Evolutionary conservation across 1,140 invertebrate species (phyloP).

Genomic region (Eumeta japonica): DNA sequence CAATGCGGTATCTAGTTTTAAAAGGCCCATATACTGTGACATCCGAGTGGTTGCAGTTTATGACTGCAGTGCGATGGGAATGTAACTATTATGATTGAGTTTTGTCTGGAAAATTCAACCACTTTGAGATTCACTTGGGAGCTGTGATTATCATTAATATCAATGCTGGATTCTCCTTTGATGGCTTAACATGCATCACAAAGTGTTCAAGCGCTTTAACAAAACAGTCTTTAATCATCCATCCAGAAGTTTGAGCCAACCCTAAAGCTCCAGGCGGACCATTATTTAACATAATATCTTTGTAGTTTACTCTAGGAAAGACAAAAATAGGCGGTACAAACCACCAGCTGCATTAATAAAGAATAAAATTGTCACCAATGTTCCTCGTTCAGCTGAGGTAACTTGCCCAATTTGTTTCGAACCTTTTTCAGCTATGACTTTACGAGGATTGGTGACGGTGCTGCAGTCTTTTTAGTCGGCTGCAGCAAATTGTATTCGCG

Average conservation of each 20-base stretch:
- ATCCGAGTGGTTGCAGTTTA: conserved; percentile 47
- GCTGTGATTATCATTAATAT: conserved; percentile 6
- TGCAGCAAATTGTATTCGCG: too few relatives aligned
- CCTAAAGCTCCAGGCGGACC: neutral
- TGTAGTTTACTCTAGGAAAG: conserved; percentile 15
- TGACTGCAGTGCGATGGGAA: conserved; percentile 40
- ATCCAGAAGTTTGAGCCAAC: neutral
- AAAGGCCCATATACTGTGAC: too few relatives aligned
- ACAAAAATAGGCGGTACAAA: conserved; percentile 13
- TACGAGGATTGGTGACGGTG: conserved; percentile 11
- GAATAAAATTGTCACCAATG: too few relatives aligned
- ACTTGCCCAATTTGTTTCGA: too few relatives aligned
- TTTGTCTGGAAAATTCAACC: conserved; percentile 16
- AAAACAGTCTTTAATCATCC: conserved; percentile 2
- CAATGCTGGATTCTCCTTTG: neutral
- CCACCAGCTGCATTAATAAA: conserved; percentile 12
- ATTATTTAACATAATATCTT: conserved; percentile 9
- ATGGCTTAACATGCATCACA: neutral
- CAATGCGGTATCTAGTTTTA: too few relatives aligned
- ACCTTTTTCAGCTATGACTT: too few relatives aligned
- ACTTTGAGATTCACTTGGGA: conserved; percentile 13
- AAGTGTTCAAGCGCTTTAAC: neutral
- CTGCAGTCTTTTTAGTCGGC: conserved; percentile 15
- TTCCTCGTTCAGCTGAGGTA: too few relatives aligned
- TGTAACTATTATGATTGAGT: conserved; percentile 23